A percentile compares a stretch with the other conserved stretches of the same genome.
Conservation (phyloP, 2,797 vertebrate species). For the Morelia viridis region DNA sequence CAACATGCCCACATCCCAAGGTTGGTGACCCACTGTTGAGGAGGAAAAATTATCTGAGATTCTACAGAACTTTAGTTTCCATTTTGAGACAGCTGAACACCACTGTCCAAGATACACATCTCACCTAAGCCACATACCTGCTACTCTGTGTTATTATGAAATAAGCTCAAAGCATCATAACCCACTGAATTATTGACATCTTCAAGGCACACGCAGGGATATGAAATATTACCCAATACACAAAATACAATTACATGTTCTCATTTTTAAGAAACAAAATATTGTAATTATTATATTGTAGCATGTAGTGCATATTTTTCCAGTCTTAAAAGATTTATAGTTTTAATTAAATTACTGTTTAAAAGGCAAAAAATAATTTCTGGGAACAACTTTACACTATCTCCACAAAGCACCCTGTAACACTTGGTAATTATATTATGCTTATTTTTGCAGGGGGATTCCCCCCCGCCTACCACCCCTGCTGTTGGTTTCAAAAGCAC, state of each 20-base stretch:
- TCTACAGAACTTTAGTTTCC: background rate
- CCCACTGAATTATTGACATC: background rate
- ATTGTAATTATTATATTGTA: conserved; percentile 10
- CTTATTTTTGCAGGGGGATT: background rate
- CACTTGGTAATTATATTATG: conserved; percentile 29
- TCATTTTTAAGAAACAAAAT: conserved; percentile 3
- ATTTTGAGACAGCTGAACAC: background rate
- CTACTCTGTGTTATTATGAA: background rate
- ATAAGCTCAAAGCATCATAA: background rate
- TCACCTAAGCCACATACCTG: background rate
- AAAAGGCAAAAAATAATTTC: conserved; percentile 19
- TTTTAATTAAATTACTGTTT: conserved; percentile 38
- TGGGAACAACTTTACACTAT: conserved; percentile 29
- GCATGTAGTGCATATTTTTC: background rate
- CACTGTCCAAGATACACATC: background rate
- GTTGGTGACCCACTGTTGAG: background rate
- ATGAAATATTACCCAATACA: background rate
- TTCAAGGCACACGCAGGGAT: background rate
- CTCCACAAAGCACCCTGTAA: conserved; percentile 14
- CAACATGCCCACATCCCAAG: background rate
- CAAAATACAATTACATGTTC: conserved; percentile 13
- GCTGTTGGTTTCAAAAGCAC: conserved; percentile 13
- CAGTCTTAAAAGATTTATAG: conserved; percentile 16
- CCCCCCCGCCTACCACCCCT: background rate
- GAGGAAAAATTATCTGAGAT: background rate